Evolutionary conservation across 2,113 vertebrate species (phyloP), one percentile per base, ranked within the genome.

Genomic region (Pycnonotus jocosus): DNA sequence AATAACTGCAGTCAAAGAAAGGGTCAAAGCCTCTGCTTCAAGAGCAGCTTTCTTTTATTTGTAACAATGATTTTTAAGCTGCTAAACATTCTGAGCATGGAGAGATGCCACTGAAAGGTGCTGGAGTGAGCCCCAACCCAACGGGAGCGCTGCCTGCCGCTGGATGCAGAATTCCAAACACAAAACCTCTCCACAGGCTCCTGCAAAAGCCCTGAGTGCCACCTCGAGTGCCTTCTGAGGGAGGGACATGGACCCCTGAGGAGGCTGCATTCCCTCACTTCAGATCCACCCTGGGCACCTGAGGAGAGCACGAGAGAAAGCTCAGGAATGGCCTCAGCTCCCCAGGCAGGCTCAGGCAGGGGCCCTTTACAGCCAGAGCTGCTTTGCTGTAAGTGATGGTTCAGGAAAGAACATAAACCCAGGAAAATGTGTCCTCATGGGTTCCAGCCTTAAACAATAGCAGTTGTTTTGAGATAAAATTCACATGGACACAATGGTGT

Each of bases 281-380:
- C 66, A 64, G 9, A 35, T 17, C 38, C 37, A 42, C 0, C 15
- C 19, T 9, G 22, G 45, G 22, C 7, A 33, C 22, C 3, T 3
- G 21, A 31, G 30, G 19, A 54, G 44, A 69, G 8, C 23, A 23
- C 0, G 0, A 42, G 24, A 9, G 2, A 42, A 53, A 82, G 12
- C 20, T 15, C 20, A 25, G 19, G 12, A 51, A 23, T 2, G 30
- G 27, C 30, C 38, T 61, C 47, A 44, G 12, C 47, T 27, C 1
- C 0, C 58, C 61, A 88, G 50, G 37, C 12, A 16, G 0, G 3
- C 1, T 51, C 54, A 88, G 42, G 35, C 23, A 31, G 0, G 3
- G 37, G 8, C 40, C 30, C 37, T 72, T 11, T 8, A 28, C 0
- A 37, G 85, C 31, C 57, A 72, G 42, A 85, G 53, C 15, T 38